Evolutionary conservation across 37 sponge, comb jelly and placozoan species (phyloP).

Genomic region (Oopsacas minuta): DNA sequence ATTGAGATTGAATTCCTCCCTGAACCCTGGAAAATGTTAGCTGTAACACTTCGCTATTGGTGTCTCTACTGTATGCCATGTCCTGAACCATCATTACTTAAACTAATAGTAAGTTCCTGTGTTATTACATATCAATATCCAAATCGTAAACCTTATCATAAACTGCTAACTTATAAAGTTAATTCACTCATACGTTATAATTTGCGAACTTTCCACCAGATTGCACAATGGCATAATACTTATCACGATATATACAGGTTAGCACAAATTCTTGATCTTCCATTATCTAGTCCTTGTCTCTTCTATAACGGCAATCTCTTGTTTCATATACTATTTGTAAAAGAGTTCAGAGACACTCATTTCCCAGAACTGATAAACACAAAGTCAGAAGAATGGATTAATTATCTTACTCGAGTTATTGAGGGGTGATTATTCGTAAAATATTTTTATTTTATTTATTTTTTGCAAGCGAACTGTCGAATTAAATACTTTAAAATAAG

Average conservation of each 20-base stretch:
- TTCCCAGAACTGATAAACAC: background rate
- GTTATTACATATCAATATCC: background rate
- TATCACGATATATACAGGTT: background rate
- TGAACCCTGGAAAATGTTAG: background rate
- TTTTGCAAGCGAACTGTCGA: no score
- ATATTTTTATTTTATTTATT: no score
- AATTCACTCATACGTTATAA: background rate
- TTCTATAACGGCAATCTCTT: background rate
- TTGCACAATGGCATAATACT: background rate
- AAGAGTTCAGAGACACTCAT: background rate
- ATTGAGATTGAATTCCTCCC: background rate
- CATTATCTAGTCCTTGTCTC: background rate
- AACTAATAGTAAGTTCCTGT: background rate
- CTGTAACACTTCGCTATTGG: background rate
- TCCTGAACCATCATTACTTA: background rate
- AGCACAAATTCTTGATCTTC: background rate
- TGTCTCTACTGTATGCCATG: background rate
- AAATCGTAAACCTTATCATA: background rate
- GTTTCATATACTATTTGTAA: background rate
- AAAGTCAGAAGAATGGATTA: background rate
- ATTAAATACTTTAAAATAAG: no score
- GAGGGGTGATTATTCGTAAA: background rate
- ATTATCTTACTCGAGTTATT: background rate
- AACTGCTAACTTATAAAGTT: background rate
- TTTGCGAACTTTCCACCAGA: background rate